phyloP scores from a whole-genome alignment of 23 tunicate species.

The Ciona savignyi region DNA sequence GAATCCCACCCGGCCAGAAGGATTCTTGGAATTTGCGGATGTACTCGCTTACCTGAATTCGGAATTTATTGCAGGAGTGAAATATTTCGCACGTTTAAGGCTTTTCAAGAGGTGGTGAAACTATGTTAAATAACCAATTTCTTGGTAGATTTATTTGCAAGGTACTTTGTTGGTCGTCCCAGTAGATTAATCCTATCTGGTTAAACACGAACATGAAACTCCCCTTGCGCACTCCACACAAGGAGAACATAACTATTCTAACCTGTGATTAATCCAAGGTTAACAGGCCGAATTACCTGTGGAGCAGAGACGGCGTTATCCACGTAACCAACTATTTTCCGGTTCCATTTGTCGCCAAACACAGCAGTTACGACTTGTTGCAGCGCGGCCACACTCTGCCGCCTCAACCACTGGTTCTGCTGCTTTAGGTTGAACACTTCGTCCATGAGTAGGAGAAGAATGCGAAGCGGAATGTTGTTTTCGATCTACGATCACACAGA shows the following conservation, averaged over 20 bases:
- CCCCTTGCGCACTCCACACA: no score
- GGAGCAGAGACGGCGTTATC: constrained; percentile 77
- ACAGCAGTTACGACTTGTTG: constrained; percentile 74
- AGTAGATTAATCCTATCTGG: no score
- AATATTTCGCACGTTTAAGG: no score
- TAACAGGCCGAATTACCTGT: constrained; percentile 45
- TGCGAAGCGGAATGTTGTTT: constrained; percentile 73
- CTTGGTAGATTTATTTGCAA: no score
- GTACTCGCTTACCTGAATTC: constrained; percentile 55
- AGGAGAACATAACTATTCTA: no score
- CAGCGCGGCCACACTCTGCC: constrained; percentile 73
- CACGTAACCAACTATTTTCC: constrained; percentile 73
- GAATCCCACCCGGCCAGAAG: constrained; percentile 82
- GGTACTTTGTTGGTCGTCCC: no score
- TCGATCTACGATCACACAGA: constrained; percentile 56
- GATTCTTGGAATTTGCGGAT: constrained; percentile 50
- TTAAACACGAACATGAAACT: no score
- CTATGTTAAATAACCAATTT: no score
- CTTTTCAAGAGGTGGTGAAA: no score
- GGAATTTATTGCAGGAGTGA: no score
- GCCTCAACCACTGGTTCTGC: constrained; percentile 83
- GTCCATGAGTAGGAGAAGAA: constrained; percentile 74
- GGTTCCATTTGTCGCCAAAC: constrained; percentile 87
- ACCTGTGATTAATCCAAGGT: no score
- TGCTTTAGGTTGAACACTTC: constrained; percentile 84